These are phyloP conservation scores for Riptortus pedestris DNA, from an alignment of 1,140 invertebrate genomes.

Conservation along the genomic window DNA sequence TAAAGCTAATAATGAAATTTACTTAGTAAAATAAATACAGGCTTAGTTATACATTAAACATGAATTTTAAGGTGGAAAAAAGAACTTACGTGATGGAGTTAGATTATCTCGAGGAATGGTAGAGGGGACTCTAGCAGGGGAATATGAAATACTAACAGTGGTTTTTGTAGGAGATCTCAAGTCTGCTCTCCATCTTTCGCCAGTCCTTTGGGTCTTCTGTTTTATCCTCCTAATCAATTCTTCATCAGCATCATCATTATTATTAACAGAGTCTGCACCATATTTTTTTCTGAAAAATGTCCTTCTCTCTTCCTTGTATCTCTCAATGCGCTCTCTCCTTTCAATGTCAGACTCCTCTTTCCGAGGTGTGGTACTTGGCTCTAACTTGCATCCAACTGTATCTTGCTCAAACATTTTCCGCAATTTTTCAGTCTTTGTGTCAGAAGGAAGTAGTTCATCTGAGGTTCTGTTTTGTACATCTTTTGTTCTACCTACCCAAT, in stretches of 20 bases:
- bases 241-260: slow-evolving; percentile 39
- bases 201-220: slow-evolving; percentile 20
- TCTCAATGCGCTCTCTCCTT: slow-evolving; percentile 33
- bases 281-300: slow-evolving; percentile 77
- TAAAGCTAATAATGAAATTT: background rate
- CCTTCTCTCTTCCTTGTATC: slow-evolving; percentile 83
- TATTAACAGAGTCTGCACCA: slow-evolving; percentile 67
- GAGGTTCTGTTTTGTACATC: background rate
- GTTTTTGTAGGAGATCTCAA: slow-evolving; percentile 29
- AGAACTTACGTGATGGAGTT: background rate
- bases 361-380: background rate
- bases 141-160: slow-evolving; percentile 32
- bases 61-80: background rate
- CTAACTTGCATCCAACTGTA: background rate
- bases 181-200: slow-evolving; percentile 21
- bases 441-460: background rate
- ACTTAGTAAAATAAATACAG: background rate
- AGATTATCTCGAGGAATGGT: background rate
- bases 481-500: background rate
- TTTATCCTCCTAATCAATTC: slow-evolving; percentile 32
- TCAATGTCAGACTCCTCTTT: slow-evolving; percentile 37
- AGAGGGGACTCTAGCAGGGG: slow-evolving; percentile 26
- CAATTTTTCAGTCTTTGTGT: slow-evolving; percentile 18
- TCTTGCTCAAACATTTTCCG: slow-evolving; percentile 12
- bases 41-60: background rate